Conservation (phyloP, 2,797 vertebrate species). For the Alauda arvensis region DNA sequence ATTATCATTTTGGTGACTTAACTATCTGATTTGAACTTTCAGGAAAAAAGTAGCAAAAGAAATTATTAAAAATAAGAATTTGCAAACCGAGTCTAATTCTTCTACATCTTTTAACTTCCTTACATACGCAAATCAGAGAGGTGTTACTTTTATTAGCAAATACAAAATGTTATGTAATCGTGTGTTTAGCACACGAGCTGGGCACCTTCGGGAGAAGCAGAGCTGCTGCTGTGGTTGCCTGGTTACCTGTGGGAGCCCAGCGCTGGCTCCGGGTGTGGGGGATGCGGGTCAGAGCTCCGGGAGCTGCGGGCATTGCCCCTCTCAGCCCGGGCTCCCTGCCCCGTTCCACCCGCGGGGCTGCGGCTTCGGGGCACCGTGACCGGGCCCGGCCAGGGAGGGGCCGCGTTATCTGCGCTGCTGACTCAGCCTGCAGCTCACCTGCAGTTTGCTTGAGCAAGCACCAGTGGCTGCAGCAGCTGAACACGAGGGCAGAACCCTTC, state of each 20-base stretch:
- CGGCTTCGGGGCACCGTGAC: too few species aligned
- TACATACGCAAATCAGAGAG: background rate
- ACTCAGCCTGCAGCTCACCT: too few species aligned
- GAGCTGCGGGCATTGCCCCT: background rate
- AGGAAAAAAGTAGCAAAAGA: background rate
- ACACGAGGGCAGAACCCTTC: too few species aligned
- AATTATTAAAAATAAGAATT: background rate
- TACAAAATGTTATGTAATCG: background rate
- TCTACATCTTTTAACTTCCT: background rate
- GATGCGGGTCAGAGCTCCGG: too few species aligned
- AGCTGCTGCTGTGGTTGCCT: background rate
- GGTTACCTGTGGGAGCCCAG: accelerated
- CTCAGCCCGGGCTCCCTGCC: background rate
- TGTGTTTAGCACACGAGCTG: background rate
- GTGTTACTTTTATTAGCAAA: background rate
- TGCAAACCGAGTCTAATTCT: background rate
- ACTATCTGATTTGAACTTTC: background rate
- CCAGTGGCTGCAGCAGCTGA: too few species aligned
- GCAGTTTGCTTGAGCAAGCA: too few species aligned
- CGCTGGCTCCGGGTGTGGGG: accelerated
- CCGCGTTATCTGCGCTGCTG: too few species aligned
- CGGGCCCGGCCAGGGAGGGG: too few species aligned
- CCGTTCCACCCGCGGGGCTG: too few species aligned
- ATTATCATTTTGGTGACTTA: background rate
- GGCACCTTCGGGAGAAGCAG: background rate